phyloP scores from a whole-genome alignment of 2,888 invertebrate species.

The Arrhopalites spinosus region DNA sequence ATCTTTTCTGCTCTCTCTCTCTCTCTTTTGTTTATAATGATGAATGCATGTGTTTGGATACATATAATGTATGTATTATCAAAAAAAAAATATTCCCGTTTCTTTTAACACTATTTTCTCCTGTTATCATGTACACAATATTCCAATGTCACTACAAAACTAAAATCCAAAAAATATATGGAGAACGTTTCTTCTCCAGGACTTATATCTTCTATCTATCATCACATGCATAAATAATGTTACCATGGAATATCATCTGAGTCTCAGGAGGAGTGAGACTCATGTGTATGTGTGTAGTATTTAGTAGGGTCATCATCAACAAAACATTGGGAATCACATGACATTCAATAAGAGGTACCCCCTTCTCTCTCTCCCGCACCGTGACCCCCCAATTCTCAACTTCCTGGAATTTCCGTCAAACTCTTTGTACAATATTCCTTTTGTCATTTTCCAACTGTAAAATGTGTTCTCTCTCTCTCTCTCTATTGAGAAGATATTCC shows the following conservation, averaged over 20 bases:
- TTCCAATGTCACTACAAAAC: too few relatives aligned
- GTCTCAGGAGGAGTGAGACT: neutral
- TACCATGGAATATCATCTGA: neutral
- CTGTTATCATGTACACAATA: too few relatives aligned
- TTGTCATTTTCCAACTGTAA: conserved; percentile 1
- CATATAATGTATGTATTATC: too few relatives aligned
- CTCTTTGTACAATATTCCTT: conserved; percentile 10
- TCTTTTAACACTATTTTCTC: too few relatives aligned
- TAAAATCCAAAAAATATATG: too few relatives aligned
- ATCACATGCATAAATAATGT: neutral
- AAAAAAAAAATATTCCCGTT: too few relatives aligned
- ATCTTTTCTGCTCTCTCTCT: conserved; percentile 1
- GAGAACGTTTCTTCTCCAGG: too few relatives aligned
- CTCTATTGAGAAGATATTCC: too few relatives aligned
- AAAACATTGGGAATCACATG: neutral
- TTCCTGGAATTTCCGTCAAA: conserved; percentile 12
- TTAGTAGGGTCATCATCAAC: neutral
- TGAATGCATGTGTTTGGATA: too few relatives aligned
- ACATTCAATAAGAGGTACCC: too few relatives aligned
- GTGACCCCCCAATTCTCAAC: neutral
- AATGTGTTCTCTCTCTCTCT: neutral
- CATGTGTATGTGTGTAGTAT: neutral
- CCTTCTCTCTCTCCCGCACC: too few relatives aligned
- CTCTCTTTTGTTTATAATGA: too few relatives aligned
- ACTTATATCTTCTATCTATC: neutral